Percentiles rank a stretch among this genome's conserved stretches.
These are phyloP conservation scores for Rhyacophila evoluta DNA, from an alignment of 2,888 invertebrate genomes.

Conservation along the genomic window DNA sequence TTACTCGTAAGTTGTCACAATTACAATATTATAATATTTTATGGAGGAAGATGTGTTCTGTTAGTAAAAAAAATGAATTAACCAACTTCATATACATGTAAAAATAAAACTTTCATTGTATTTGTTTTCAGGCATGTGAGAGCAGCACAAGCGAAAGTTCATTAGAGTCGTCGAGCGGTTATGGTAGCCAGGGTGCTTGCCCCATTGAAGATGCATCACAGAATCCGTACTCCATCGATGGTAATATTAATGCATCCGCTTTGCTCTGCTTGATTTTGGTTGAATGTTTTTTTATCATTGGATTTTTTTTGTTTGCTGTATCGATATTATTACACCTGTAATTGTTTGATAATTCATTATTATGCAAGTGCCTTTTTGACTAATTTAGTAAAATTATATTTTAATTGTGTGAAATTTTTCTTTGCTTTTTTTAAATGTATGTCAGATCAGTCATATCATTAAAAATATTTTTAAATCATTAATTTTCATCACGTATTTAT, in stretches of 20 bases:
- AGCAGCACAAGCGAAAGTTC: constrained; percentile 81
- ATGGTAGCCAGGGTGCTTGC: constrained; percentile 81
- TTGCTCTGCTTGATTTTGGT: constrained; percentile 56
- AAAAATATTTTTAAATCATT: too few species aligned
- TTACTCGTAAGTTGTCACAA: too few species aligned
- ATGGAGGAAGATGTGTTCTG: too few species aligned
- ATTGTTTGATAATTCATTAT: too few species aligned
- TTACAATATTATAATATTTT: too few species aligned
- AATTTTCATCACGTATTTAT: too few species aligned
- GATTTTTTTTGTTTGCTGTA: background rate
- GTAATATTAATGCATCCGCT: constrained; percentile 60
- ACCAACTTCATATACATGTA: too few species aligned
- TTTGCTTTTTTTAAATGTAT: background rate
- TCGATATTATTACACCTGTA: background rate
- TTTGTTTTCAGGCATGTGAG: constrained; percentile 66
- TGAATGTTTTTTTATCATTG: background rate
- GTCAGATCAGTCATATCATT: too few species aligned
- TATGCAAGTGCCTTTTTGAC: too few species aligned
- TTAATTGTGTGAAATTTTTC: background rate
- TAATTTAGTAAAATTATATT: background rate
- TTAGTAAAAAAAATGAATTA: too few species aligned
- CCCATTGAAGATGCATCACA: constrained; percentile 69
- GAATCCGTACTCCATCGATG: constrained; percentile 58
- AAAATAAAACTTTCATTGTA: too few species aligned
- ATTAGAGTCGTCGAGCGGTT: constrained; percentile 81